Conservation (phyloP, 2,113 vertebrate species). For the Apteryx owenii region DNA sequence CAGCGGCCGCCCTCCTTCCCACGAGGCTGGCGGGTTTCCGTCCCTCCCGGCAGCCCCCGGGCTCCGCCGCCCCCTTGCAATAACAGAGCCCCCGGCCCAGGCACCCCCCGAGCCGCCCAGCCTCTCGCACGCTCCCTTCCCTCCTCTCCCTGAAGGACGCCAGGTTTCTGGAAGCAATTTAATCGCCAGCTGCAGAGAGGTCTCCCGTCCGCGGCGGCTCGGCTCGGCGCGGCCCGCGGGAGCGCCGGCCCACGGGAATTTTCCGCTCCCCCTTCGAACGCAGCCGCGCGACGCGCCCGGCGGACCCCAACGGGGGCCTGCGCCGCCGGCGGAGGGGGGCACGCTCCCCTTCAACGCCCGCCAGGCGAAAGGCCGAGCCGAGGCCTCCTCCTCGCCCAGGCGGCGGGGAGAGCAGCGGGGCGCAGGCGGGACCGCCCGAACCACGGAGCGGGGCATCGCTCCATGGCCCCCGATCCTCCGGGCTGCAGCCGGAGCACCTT, state of each 20-base stretch:
- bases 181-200: background rate
- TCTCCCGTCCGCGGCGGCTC: background rate
- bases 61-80: background rate
- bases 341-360: constrained; percentile 14
- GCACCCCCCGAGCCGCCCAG: too few relatives aligned
- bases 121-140: background rate
- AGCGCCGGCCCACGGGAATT: background rate
- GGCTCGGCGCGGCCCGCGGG: background rate
- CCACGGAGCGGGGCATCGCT: too few relatives aligned
- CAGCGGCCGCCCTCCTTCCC: too few relatives aligned
- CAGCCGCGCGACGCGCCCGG: background rate
- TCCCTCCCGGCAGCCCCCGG: background rate
- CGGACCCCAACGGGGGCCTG: background rate
- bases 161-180: constrained; percentile 47
- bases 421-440: background rate
- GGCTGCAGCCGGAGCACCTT: background rate
- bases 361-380: background rate
- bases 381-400: background rate
- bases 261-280: background rate
- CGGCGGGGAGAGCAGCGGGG: background rate
- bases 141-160: background rate
- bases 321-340: too few relatives aligned
- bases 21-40: too few relatives aligned
- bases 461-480: fast-evolving
- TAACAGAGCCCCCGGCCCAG: too few relatives aligned